Evolutionary conservation across 2,888 invertebrate genomes (phyloP).

Genomic region (Drosophila kambysellisi): DNA sequence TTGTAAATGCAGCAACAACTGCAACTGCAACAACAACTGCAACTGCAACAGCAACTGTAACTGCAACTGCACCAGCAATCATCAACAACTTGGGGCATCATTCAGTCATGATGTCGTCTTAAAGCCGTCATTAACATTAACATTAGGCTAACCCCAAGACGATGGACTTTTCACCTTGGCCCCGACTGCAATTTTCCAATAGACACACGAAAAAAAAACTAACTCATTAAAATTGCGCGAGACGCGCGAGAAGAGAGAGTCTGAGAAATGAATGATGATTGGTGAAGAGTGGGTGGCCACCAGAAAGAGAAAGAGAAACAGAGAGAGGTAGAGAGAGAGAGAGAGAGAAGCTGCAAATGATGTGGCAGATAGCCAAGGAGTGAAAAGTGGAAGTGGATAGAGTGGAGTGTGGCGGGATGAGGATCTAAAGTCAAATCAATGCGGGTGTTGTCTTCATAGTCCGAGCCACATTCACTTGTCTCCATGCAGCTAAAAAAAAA

Average conservation of each 20-base stretch:
- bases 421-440: constrained; percentile 64
- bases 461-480: constrained; percentile 72
- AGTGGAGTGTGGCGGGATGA: neutral
- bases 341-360: constrained; percentile 2
- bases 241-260: constrained; percentile 32
- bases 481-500: constrained; percentile 25
- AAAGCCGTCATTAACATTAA: constrained; percentile 74
- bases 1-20: constrained; percentile 39
- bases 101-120: constrained; percentile 72
- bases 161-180: constrained; percentile 76
- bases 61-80: constrained; percentile 27
- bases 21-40: neutral
- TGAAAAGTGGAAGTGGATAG: neutral
- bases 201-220: constrained; percentile 50
- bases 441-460: constrained; percentile 69
- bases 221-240: constrained; percentile 68
- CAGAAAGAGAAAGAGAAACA: neutral
- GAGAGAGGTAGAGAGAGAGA: neutral
- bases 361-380: neutral
- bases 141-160: constrained; percentile 73
- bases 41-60: constrained; percentile 21
- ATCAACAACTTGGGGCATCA: constrained; percentile 41
- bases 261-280: constrained; percentile 34
- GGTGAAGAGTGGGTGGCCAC: constrained; percentile 8
- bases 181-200: constrained; percentile 68